Percentiles rank a stretch among this genome's conserved stretches.
phyloP scores from a whole-genome alignment of 2,888 invertebrate genomes.

The Chloroclysta siterata region DNA sequence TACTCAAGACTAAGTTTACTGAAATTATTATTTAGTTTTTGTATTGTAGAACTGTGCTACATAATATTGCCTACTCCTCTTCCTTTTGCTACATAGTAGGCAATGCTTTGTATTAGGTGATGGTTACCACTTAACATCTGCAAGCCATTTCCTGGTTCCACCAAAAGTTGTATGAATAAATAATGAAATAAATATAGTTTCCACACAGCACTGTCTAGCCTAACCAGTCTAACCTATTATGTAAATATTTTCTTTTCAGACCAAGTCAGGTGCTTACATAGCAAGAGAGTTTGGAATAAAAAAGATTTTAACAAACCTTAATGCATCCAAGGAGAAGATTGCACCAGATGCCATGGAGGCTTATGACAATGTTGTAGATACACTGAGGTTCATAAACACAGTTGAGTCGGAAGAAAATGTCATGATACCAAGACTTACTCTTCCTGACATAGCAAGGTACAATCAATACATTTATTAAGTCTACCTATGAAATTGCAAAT shows the following conservation, averaged over 20 bases:
- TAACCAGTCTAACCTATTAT: no score
- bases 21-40: no score
- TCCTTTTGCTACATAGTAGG: no score
- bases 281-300: slow-evolving; percentile 78
- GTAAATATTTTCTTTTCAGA: slow-evolving; percentile 74
- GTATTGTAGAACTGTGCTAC: no score
- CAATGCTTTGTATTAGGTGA: no score
- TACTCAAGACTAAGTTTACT: no score
- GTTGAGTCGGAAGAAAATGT: slow-evolving; percentile 70
- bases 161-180: no score
- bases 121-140: no score
- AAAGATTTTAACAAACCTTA: slow-evolving; percentile 68
- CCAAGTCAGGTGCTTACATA: slow-evolving; percentile 79
- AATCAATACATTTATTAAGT: background rate
- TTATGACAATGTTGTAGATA: slow-evolving; percentile 75
- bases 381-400: slow-evolving; percentile 69
- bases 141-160: no score
- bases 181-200: no score
- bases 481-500: background rate
- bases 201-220: no score
- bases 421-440: slow-evolving; percentile 63
- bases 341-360: slow-evolving; percentile 64
- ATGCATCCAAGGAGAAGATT: slow-evolving; percentile 70
- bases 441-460: slow-evolving; percentile 76
- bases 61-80: no score